Percentiles rank a stretch among this genome's conserved stretches.
Evolutionary conservation across 2,888 invertebrate species (phyloP).

Genomic region (Eupithecia pulchellata): DNA sequence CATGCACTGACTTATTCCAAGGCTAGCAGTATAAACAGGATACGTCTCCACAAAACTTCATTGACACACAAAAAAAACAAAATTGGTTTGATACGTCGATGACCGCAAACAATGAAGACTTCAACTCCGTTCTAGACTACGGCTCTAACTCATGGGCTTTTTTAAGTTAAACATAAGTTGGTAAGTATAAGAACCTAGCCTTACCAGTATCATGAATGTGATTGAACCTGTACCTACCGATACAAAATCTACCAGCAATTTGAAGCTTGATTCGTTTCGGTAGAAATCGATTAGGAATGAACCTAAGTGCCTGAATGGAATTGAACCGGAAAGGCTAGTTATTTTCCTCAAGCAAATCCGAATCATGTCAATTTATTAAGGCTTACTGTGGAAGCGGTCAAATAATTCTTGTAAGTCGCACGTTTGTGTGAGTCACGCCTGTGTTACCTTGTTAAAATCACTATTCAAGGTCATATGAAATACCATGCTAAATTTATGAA

Average conservation of each 20-base stretch:
- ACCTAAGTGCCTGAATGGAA: neutral
- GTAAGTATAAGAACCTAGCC: neutral
- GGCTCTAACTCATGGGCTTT: neutral
- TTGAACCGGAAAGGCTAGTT: constrained; percentile 7
- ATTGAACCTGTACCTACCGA: neutral
- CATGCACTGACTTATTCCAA: neutral
- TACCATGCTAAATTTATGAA: neutral
- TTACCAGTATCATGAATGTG: neutral
- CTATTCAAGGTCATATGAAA: neutral
- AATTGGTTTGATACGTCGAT: neutral
- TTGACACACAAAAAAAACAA: neutral
- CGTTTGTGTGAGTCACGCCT: neutral
- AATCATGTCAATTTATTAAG: neutral
- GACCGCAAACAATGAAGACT: neutral
- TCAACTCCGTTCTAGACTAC: neutral
- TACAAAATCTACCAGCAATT: neutral
- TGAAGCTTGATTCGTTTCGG: constrained; percentile 11
- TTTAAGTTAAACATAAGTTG: no score
- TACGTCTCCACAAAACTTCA: neutral
- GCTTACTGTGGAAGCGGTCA: neutral
- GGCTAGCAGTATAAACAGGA: neutral
- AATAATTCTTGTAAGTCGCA: neutral
- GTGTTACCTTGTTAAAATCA: neutral
- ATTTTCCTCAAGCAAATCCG: neutral
- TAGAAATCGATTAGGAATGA: constrained; percentile 5